These are phyloP conservation scores for Mizuhopecten yessoensis DNA, from an alignment of 1,140 invertebrate genomes.

Conservation along the genomic window DNA sequence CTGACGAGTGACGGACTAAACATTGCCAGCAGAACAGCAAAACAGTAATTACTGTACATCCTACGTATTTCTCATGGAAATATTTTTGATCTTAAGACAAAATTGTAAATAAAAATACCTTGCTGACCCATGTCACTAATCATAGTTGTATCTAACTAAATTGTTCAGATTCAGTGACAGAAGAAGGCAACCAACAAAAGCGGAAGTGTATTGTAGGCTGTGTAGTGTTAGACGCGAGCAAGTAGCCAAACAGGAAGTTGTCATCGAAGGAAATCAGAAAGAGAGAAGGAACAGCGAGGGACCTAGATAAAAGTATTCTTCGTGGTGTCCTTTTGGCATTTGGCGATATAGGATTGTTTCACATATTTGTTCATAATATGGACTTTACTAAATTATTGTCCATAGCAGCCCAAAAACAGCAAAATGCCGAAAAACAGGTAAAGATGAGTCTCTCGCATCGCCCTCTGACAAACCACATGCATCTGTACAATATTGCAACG, in stretches of 20 bases:
- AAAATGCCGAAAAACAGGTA: conserved; percentile 34
- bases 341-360: background rate
- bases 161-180: no score
- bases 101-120: background rate
- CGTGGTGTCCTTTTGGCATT: background rate
- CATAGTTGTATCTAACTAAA: background rate
- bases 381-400: background rate
- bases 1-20: no score
- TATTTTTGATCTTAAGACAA: background rate
- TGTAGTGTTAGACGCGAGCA: background rate
- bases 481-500: background rate
- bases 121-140: background rate
- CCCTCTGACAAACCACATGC: background rate
- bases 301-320: background rate
- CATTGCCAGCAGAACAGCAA: no score
- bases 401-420: conserved; percentile 8
- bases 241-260: background rate
- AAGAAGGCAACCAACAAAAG: background rate
- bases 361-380: background rate
- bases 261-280: background rate
- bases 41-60: no score
- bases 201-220: background rate
- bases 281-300: background rate
- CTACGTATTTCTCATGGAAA: no score
- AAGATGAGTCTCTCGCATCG: background rate